These are phyloP conservation scores for Belonocnema kinseyi DNA, from an alignment of 1,140 invertebrate genomes.

Conservation along the genomic window DNA sequence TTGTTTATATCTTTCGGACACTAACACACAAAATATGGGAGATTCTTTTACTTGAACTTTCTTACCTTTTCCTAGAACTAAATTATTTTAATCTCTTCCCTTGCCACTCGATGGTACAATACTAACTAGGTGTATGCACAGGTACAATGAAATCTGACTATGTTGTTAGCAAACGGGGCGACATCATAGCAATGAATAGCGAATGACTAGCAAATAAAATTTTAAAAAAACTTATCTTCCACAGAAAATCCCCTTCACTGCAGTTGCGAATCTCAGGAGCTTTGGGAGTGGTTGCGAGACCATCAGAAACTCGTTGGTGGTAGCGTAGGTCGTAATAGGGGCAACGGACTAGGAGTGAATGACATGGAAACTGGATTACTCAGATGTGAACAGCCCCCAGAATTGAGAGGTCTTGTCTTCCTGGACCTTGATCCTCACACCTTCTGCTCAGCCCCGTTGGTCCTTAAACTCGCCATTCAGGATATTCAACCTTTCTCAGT, in stretches of 20 bases:
- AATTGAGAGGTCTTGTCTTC: conserved; percentile 85
- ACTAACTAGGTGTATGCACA: too few relatives aligned
- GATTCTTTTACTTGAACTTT: too few relatives aligned
- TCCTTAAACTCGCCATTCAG: conserved; percentile 88
- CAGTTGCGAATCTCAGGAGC: conserved; percentile 89
- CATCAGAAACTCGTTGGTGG: conserved; percentile 84
- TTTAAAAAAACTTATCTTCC: conserved; percentile 55
- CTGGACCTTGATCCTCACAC: conserved; percentile 85
- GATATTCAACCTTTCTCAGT: conserved; percentile 92
- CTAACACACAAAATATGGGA: too few relatives aligned
- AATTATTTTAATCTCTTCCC: too few relatives aligned
- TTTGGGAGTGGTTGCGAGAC: conserved; percentile 93
- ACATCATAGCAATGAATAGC: background rate
- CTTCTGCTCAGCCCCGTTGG: conserved; percentile 88
- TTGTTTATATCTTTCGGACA: too few relatives aligned
- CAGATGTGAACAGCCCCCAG: conserved; percentile 86
- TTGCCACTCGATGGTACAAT: too few relatives aligned
- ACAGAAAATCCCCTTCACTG: conserved; percentile 91
- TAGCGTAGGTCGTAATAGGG: conserved; percentile 75
- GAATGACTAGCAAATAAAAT: conserved; percentile 12
- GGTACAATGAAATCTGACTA: too few relatives aligned
- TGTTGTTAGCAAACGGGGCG: too few relatives aligned
- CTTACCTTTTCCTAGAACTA: too few relatives aligned
- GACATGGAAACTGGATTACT: conserved; percentile 73
- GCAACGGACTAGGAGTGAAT: conserved; percentile 74